Conservation (phyloP, 1,140 invertebrate genomes). For the Brachionus koreanus region DNA sequence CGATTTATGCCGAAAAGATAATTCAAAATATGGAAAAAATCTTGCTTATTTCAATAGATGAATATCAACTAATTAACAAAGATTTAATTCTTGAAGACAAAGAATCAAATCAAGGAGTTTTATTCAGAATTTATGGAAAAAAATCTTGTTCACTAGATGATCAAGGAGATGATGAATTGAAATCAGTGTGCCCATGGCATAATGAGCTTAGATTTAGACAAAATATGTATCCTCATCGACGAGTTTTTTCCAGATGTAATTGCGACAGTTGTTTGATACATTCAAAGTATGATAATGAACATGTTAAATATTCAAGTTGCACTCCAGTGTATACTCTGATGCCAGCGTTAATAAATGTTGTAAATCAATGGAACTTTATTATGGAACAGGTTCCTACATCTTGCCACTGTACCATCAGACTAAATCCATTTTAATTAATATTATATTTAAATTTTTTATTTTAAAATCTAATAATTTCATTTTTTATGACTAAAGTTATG, state of each 20-base stretch:
- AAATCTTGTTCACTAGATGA: neutral
- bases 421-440: neutral
- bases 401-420: neutral
- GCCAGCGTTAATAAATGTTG: neutral
- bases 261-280: neutral
- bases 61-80: neutral
- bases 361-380: neutral
- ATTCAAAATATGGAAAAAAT: neutral
- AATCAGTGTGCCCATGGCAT: conserved; percentile 11
- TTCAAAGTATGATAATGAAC: neutral
- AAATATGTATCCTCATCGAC: conserved; percentile 3
- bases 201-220: conserved; percentile 19
- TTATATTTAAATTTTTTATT: too few species aligned
- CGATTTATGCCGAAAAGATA: conserved; percentile 4
- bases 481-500: too few species aligned
- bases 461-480: too few species aligned
- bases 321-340: neutral
- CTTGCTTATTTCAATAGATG: neutral
- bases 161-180: neutral
- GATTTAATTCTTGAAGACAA: neutral
- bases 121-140: neutral
- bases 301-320: neutral
- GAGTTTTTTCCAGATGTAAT: neutral
- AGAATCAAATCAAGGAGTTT: neutral
- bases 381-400: conserved; percentile 1